Percentiles rank a stretch among this genome's conserved stretches.
phyloP scores from a whole-genome alignment of 1,140 invertebrate genomes.

The Chelonus insularis region DNA sequence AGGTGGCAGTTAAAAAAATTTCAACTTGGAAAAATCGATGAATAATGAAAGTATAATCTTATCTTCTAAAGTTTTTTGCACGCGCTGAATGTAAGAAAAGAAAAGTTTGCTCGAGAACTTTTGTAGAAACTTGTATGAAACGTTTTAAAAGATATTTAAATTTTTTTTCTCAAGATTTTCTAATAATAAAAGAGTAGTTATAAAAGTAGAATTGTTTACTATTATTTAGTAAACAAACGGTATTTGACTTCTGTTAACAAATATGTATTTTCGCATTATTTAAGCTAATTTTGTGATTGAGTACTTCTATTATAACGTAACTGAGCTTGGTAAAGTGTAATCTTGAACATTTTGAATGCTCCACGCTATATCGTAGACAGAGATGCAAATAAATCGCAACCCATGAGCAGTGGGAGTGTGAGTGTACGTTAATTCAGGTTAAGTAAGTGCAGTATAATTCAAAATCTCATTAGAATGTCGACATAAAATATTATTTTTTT shows the following conservation, averaged over 20 bases:
- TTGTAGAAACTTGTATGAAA: too few species aligned
- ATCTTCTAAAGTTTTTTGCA: too few species aligned
- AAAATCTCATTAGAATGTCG: conserved; percentile 54
- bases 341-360: neutral
- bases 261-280: too few species aligned
- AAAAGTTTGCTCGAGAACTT: neutral
- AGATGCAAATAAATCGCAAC: conserved; percentile 9
- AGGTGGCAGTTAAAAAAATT: neutral
- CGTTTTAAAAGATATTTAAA: too few species aligned
- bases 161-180: too few species aligned
- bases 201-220: too few species aligned
- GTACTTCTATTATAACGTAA: neutral
- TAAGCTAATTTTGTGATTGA: neutral
- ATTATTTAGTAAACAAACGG: too few species aligned
- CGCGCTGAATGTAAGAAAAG: neutral
- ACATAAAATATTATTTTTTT: conserved; percentile 45
- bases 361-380: neutral
- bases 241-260: too few species aligned
- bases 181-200: too few species aligned
- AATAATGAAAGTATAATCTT: too few species aligned
- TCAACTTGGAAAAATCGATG: neutral
- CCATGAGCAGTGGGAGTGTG: neutral
- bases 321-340: neutral
- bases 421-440: conserved; percentile 6
- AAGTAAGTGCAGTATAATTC: conserved; percentile 51